Base-by-base conservation (phyloP, 2,113 vertebrate species). In the Stigmatopora nigra region DNA sequence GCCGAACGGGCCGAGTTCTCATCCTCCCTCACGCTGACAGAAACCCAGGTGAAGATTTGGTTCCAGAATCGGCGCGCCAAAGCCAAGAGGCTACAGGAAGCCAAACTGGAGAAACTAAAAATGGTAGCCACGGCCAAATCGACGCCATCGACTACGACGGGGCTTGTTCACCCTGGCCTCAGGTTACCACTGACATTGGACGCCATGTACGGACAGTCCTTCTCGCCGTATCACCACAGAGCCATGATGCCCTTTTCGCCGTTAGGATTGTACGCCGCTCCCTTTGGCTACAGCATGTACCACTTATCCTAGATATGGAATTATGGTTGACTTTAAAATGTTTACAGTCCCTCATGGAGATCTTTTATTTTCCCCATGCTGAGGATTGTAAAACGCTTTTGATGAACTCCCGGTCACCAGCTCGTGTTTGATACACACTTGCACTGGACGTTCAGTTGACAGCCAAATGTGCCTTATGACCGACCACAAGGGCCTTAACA, bases 1-100 rank as follows among this genome's bases (percentile, higher is more conserved):
- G 89, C 90, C 0, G 90, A 91, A 73, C 84, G 90, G 15, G 90
- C 89, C 0, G 89, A 91, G 81, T 91, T 91, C 82, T 90, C 89
- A 67, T 88, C 76, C 76, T 90, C 88, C 4, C 64, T 91, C 67
- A 86, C 82, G 14, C 84, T 91, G 63, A 91, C 90, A 0, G 89
- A 91, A 84, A 91, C 90, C 17, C 90, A 91, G 81, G 90, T 91
- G 16, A 91, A 91, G 79, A 91, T 91, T 77, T 91, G 90, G 90
- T 91, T 91, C 78, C 90, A 91, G 76, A 91, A 91, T 62, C 89
- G 90, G 9, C 70, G 90, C 17, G 90, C 90, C 11, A 91, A 91
- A 63, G 90, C 90, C 78, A 91, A 91, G 79, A 77, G 90, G 68
- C 86, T 91, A 31, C 90, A 91, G 64, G 90, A 91, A 80, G 90